Evolutionary conservation across 2,113 vertebrate genomes (phyloP), one percentile per base, ranked within the genome.

Genomic region (Chelonoidis abingdonii): DNA sequence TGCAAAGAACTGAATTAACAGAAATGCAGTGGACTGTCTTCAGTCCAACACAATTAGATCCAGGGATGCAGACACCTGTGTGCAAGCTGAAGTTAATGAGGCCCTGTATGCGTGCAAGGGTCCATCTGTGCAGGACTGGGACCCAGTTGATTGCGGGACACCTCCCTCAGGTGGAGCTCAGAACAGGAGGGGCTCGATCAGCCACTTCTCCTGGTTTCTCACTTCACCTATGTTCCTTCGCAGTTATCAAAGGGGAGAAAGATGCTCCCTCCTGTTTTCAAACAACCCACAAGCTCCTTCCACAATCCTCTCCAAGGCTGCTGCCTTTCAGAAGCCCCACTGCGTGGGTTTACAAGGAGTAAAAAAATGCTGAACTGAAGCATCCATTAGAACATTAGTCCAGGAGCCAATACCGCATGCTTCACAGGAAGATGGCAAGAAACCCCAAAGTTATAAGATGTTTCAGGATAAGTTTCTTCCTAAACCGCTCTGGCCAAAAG

Each of bases 251-350:
- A 83, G 10, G 29, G 31, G 84, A 59, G 54, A 88, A 93, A 12
- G 56, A n/a, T 0, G 6, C 29, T 90, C 85, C 5, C 16, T 10
- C 6, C 1, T 22, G 4, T 25, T 25, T 72, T 3, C 50, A 47
- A 75, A 87, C 47, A 56, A 80, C 83, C 12, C 10, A 4, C 38
- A 1, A 27, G 54, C 25, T 62, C 5, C 21, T 38, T 10, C 22
- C 19, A 1, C n/a, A 57, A 22, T 29, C 3, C 1, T 27, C 13
- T 25, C 52, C 35, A 83, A 72, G 25, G 54, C 65, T 44, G 25
- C 0, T 0, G 8, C 44, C 16, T 86, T 38, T 7, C 19, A 21
- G 0, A 0, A 29, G 29, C 9, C 27, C 75, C 5, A 2, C 27
- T 1, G 24, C 0, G 0, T 5, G 4, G 57, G 24, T 41, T 82